Percentiles rank a stretch among this genome's conserved stretches.
Conservation (phyloP, 2,113 vertebrate genomes). For the Crotalus tigris region DNA sequence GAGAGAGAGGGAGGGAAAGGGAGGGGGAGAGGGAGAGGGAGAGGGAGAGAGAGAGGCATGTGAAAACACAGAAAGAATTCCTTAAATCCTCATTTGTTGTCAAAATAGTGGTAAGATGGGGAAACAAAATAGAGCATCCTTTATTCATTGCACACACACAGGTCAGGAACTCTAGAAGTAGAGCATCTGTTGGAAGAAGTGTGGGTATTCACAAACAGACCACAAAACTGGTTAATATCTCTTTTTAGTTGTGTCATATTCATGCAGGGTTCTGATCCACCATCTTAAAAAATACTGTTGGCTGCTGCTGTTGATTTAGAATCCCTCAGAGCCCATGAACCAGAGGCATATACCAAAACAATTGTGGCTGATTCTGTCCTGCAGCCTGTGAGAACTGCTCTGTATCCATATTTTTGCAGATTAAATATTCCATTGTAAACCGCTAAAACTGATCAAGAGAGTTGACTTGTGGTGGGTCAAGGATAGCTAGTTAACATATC, state of each 20-base stretch:
- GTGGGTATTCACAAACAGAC: neutral
- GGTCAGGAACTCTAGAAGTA: neutral
- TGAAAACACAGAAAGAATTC: neutral
- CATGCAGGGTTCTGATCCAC: neutral
- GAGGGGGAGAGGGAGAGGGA: too few species aligned
- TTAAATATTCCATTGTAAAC: neutral
- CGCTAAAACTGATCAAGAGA: neutral
- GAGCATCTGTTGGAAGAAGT: neutral
- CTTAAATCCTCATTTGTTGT: neutral
- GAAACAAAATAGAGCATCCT: neutral
- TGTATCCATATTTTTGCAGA: neutral
- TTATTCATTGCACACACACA: neutral
- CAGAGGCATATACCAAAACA: neutral
- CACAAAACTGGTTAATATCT: neutral
- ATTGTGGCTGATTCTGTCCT: neutral
- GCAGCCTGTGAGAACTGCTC: neutral
- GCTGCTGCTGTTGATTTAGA: neutral
- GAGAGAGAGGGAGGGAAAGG: too few species aligned
- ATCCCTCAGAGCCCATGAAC: neutral
- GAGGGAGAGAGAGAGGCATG: neutral
- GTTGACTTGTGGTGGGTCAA: neutral
- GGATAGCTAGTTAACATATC: neutral
- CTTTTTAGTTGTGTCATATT: neutral
- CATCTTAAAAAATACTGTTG: neutral
- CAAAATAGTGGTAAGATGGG: neutral